Conservation (phyloP, 2,113 vertebrate genomes). For the Saguinus midas region DNA sequence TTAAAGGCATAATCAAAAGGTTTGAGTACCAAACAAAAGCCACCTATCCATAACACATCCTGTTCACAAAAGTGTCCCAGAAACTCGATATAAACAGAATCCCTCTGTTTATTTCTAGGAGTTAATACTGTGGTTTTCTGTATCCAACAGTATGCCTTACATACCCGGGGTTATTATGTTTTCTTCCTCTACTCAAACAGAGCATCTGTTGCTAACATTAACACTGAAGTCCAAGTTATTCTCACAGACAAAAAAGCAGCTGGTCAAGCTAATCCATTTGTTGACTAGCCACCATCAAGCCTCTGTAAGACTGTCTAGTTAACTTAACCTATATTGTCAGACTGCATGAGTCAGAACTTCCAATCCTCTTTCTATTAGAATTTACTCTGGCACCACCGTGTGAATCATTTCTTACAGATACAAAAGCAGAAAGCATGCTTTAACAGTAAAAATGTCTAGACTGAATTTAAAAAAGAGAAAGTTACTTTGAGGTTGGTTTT, state of each 20-base stretch:
- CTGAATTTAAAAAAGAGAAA: neutral
- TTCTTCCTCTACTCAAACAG: slow-evolving; percentile 39
- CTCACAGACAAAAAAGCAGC: slow-evolving; percentile 64
- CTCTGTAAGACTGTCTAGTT: slow-evolving; percentile 66
- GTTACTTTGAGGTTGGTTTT: slow-evolving; percentile 20
- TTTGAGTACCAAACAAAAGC: slow-evolving; percentile 55
- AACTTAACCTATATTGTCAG: slow-evolving; percentile 80
- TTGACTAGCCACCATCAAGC: slow-evolving; percentile 65
- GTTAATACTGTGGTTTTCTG: slow-evolving; percentile 53
- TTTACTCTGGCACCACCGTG: slow-evolving; percentile 59
- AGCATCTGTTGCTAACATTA: slow-evolving; percentile 59
- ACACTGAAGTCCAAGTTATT: slow-evolving; percentile 55
- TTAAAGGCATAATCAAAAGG: slow-evolving; percentile 69
- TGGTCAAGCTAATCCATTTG: slow-evolving; percentile 73
- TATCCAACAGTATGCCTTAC: slow-evolving; percentile 57
- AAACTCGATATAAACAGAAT: slow-evolving; percentile 71
- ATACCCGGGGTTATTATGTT: slow-evolving; percentile 53
- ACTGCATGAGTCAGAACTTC: slow-evolving; percentile 70
- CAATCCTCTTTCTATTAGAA: slow-evolving; percentile 75
- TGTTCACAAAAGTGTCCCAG: slow-evolving; percentile 66
- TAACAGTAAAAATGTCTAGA: neutral
- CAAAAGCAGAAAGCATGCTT: slow-evolving; percentile 32
- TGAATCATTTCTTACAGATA: slow-evolving; percentile 24
- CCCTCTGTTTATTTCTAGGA: slow-evolving; percentile 65
- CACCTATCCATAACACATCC: slow-evolving; percentile 65